Conservation (phyloP, 2,113 vertebrate species). For the Lutjanus erythropterus region DNA sequence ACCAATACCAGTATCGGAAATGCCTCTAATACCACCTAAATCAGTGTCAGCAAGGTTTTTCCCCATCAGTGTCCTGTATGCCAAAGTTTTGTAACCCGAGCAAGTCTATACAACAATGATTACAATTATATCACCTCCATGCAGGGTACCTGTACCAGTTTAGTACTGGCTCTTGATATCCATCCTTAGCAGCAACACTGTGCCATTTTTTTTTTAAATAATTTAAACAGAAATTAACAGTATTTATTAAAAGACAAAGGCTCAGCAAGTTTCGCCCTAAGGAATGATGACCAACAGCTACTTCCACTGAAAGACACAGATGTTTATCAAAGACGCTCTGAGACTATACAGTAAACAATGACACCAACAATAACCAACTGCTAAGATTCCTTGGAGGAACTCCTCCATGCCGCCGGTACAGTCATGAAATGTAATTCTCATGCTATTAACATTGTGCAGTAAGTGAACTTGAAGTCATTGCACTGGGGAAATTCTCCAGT, state of each 20-base stretch:
- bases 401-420: neutral
- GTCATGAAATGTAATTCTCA: neutral
- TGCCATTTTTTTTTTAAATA: neutral
- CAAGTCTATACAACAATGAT: too few species aligned
- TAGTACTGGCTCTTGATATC: too few species aligned
- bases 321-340: neutral
- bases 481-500: conserved; percentile 15
- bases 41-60: too few species aligned
- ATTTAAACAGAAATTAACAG: neutral
- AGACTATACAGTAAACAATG: neutral
- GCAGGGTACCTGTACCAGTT: too few species aligned
- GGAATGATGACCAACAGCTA: too few species aligned
- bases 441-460: neutral
- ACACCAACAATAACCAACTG: neutral
- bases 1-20: too few species aligned
- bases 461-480: conserved; percentile 11
- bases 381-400: conserved; percentile 27
- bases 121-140: too few species aligned
- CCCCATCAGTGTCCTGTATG: too few species aligned
- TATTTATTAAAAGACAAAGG: neutral
- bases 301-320: too few species aligned
- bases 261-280: neutral
- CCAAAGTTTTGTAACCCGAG: too few species aligned
- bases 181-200: too few species aligned
- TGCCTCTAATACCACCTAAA: too few species aligned